Percentiles rank a stretch among this genome's conserved stretches.
phyloP scores from a whole-genome alignment of 2,888 invertebrate species.

The Tridacna crocea region DNA sequence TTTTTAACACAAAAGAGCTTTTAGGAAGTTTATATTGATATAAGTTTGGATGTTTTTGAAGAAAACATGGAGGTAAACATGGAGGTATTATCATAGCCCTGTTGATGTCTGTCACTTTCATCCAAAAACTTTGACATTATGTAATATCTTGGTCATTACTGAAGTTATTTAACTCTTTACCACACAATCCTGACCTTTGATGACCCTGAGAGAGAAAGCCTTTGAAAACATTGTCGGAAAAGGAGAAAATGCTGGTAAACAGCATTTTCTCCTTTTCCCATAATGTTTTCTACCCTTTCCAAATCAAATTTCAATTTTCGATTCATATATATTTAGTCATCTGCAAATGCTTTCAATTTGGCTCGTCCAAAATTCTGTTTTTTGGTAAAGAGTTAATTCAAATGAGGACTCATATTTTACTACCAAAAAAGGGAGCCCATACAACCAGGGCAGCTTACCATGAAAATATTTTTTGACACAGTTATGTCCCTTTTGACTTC shows the following conservation, averaged over 20 bases:
- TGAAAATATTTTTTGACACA: no score
- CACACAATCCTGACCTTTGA: background rate
- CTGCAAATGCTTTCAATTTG: background rate
- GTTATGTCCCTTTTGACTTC: no score
- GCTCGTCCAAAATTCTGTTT: background rate
- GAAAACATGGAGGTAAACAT: no score
- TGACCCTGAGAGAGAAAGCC: background rate
- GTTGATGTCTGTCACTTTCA: no score
- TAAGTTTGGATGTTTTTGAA: no score
- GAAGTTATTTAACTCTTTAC: background rate
- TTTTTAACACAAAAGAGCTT: no score
- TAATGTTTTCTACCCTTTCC: background rate
- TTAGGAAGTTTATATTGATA: no score
- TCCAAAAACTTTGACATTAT: no score
- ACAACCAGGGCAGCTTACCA: no score
- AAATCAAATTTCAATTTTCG: background rate
- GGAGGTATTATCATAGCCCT: no score
- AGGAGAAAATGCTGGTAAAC: background rate
- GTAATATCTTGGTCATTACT: no score
- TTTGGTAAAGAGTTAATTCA: background rate
- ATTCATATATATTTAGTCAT: background rate
- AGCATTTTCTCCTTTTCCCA: conserved; percentile 14
- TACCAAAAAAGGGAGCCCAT: no score
- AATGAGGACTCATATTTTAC: background rate
- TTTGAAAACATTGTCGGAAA: background rate